phyloP scores from a whole-genome alignment of 2,888 invertebrate species.

The Agonopterix subpropinquella region DNA sequence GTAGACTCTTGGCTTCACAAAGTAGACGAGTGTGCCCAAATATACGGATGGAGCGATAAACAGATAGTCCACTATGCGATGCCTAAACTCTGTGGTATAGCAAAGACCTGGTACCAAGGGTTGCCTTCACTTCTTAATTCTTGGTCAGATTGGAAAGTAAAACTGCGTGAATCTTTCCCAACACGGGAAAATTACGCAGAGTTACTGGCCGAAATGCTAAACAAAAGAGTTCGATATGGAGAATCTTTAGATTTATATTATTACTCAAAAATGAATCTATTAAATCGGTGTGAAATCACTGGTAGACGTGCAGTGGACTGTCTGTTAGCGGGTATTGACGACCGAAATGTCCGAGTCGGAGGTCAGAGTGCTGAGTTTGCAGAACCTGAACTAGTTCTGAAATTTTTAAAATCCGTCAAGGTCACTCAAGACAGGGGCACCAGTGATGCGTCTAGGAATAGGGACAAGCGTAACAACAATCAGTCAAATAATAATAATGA shows the following conservation, averaged over 20 bases:
- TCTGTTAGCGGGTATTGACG: slow-evolving; percentile 13
- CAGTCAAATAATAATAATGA: neutral
- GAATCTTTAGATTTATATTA: slow-evolving; percentile 11
- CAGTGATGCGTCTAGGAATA: neutral
- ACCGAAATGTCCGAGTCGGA: slow-evolving; percentile 12
- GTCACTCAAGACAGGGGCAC: neutral
- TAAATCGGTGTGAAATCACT: slow-evolving; percentile 13
- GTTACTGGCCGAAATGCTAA: slow-evolving; percentile 12
- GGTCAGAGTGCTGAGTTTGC: slow-evolving; percentile 15
- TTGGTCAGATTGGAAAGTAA: slow-evolving; percentile 17
- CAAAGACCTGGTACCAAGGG: no score
- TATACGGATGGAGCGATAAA: slow-evolving; percentile 16
- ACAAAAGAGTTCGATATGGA: slow-evolving; percentile 6
- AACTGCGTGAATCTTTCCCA: slow-evolving; percentile 16
- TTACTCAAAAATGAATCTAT: slow-evolving; percentile 11
- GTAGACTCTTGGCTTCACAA: slow-evolving; percentile 14
- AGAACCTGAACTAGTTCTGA: slow-evolving; percentile 12
- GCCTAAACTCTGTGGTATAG: slow-evolving; percentile 14
- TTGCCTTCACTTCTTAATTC: slow-evolving; percentile 10
- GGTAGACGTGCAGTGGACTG: slow-evolving; percentile 16
- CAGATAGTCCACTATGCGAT: slow-evolving; percentile 19
- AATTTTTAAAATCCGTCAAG: slow-evolving; percentile 13
- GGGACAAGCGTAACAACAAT: neutral
- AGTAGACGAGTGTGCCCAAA: slow-evolving; percentile 16
- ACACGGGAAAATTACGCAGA: slow-evolving; percentile 14